Base-by-base conservation (phyloP, 2,113 vertebrate genomes). In the Corydoras maculifer region DNA sequence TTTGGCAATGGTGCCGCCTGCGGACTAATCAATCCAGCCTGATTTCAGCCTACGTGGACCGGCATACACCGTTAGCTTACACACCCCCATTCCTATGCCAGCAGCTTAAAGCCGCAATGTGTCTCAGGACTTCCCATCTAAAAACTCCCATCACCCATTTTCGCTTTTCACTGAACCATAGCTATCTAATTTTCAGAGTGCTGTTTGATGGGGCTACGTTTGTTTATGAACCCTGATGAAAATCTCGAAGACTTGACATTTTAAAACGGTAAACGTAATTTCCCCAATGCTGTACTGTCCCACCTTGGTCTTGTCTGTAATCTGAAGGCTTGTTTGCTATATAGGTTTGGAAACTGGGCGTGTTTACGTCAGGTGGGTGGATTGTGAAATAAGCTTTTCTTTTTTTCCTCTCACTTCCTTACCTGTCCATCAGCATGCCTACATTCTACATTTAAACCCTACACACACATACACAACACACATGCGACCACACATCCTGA, bases 71-170 rank as follows among this genome's bases (percentile, higher is more conserved):
- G 61, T 0, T 12, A 86, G 85, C 88, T 87, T 75, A 81, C 80
- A 82, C 77, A 82, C 84, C 71, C 83, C 78, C 81, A 81, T 87
- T 90, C 84, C 88, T 89, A 90, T 87, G 88, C 85, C 83, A 84
- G 83, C 82, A 87, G 86, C 85, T 87, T 83, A 79, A 85, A 86
- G 90, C 86, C 84, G 86, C 89, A 88, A 84, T 86, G 87, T 90
- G 87, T 90, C 89, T 90, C 90, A 90, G 89, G 90, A 91, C 84
- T 87, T 83, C 86, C 87, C 75, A 81, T 84, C 77, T 82, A 83
- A 82, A 84, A 82, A 72, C 62, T 63, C 75, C 75, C 86, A 83
- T 82, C 81, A 73, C 82, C 76, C 79, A 72, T 83, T 77, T 79
- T 74, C 82, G 69, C 75, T 70, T 68, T 65, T 73, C 77, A 71